phyloP scores from a whole-genome alignment of 23 tunicate species.

The Halocynthia aurantium region DNA sequence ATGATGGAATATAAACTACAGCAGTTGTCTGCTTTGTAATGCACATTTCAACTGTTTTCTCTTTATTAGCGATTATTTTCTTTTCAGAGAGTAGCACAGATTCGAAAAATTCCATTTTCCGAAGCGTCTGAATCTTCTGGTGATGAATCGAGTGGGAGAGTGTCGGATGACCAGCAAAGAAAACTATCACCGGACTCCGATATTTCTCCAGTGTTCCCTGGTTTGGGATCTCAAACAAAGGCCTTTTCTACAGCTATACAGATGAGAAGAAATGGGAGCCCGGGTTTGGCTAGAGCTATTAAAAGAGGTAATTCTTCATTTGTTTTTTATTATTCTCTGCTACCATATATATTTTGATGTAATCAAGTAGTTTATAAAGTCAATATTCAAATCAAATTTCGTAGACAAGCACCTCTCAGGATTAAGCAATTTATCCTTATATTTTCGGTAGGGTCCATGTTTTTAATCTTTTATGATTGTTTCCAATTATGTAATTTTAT shows the following conservation, averaged over 20 bases:
- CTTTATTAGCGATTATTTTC: background rate
- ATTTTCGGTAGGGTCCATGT: no score
- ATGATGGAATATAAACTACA: background rate
- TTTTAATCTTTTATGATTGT: no score
- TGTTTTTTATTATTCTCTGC: background rate
- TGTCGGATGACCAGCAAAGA: background rate
- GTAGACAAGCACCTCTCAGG: no score
- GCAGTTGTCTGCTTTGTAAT: no score
- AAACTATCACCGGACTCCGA: background rate
- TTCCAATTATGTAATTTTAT: no score
- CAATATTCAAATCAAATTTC: no score
- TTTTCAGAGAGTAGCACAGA: conserved; percentile 18
- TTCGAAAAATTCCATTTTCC: conserved; percentile 47
- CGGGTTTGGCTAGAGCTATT: conserved; percentile 44
- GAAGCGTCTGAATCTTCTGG: conserved; percentile 75
- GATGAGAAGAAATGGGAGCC: conserved; percentile 60
- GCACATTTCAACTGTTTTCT: background rate
- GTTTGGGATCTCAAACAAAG: no score
- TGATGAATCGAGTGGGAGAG: conserved; percentile 19
- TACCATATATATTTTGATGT: no score
- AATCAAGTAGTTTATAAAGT: no score
- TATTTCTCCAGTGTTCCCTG: no score
- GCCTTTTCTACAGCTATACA: conserved; percentile 14
- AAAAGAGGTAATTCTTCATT: conserved; percentile 46
- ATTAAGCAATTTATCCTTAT: no score